Evolutionary conservation across 1,140 invertebrate genomes (phyloP).

Genomic region (Aphis gossypii): DNA sequence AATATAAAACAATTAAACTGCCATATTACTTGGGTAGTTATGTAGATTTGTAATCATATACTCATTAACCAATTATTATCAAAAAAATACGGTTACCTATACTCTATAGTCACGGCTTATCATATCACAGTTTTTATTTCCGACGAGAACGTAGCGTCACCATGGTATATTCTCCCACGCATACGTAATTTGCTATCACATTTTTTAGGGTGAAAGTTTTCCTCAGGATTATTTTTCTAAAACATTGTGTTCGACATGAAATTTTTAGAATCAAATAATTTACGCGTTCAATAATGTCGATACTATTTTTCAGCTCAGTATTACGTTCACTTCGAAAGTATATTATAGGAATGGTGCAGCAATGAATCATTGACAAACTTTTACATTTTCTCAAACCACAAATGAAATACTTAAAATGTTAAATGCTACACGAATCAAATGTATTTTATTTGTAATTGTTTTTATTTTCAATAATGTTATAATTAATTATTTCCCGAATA

Average conservation of each 20-base stretch:
- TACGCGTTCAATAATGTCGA: slow-evolving; percentile 15
- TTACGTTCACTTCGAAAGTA: slow-evolving; percentile 53
- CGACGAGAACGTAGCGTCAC: neutral
- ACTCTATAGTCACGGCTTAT: neutral
- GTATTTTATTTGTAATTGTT: neutral
- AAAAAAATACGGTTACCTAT: neutral
- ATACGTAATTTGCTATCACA: slow-evolving; percentile 25
- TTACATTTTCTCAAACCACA: slow-evolving; percentile 48
- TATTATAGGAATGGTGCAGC: neutral
- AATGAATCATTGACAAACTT: slow-evolving; percentile 42
- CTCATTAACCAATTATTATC: neutral
- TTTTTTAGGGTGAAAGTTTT: slow-evolving; percentile 47
- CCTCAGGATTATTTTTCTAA: neutral
- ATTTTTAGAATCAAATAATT: slow-evolving; percentile 38
- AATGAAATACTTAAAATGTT: slow-evolving; percentile 16
- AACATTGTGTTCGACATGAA: neutral
- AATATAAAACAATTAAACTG: slow-evolving; percentile 3
- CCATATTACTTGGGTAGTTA: neutral
- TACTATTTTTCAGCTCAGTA: neutral
- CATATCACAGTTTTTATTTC: slow-evolving; percentile 19
- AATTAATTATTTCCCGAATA: neutral
- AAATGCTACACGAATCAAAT: neutral
- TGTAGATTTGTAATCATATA: slow-evolving; percentile 23
- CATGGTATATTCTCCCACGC: neutral
- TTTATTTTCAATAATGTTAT: neutral